These are phyloP conservation scores for Dreissena rostriformis DNA, from an alignment of 1,140 invertebrate genomes.

Conservation along the genomic window DNA sequence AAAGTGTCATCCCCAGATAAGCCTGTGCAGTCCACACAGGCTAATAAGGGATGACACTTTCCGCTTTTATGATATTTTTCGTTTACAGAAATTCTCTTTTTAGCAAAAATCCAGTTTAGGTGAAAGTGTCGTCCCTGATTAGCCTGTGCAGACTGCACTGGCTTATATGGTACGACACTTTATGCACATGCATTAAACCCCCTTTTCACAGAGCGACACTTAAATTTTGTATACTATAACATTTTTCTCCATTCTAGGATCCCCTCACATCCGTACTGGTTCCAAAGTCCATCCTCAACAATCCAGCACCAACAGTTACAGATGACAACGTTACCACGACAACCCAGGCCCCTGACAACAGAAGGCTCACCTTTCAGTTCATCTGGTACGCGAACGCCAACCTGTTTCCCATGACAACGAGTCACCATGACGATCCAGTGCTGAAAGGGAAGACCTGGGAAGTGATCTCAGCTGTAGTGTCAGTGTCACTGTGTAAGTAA, in stretches of 20 bases:
- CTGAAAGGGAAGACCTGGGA: slow-evolving; percentile 63
- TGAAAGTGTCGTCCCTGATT: too few relatives aligned
- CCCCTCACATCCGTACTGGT: slow-evolving; percentile 40
- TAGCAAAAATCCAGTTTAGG: too few relatives aligned
- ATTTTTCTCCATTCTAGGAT: slow-evolving; percentile 26
- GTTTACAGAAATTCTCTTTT: too few relatives aligned
- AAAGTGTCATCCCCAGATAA: too few relatives aligned
- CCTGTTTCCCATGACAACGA: slow-evolving; percentile 73
- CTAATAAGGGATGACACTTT: too few relatives aligned
- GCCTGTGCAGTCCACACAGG: too few relatives aligned
- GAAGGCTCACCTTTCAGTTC: slow-evolving; percentile 66
- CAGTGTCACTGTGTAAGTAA: slow-evolving; percentile 72
- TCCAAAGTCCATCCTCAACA: slow-evolving; percentile 18
- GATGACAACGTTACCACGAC: slow-evolving; percentile 16
- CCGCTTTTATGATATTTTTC: too few relatives aligned
- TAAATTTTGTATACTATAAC: too few relatives aligned
- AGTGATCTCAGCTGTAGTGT: slow-evolving; percentile 69
- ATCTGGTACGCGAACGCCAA: slow-evolving; percentile 73
- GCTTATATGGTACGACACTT: too few relatives aligned
- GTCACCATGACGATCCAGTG: slow-evolving; percentile 61
- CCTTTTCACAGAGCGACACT: too few relatives aligned
- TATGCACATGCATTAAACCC: too few relatives aligned
- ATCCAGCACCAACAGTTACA: background rate
- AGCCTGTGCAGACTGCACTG: too few relatives aligned
- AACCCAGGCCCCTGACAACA: background rate